These are phyloP conservation scores for Orestias chungarensis DNA, from an alignment of 2,797 vertebrate genomes.

Conservation along the genomic window DNA sequence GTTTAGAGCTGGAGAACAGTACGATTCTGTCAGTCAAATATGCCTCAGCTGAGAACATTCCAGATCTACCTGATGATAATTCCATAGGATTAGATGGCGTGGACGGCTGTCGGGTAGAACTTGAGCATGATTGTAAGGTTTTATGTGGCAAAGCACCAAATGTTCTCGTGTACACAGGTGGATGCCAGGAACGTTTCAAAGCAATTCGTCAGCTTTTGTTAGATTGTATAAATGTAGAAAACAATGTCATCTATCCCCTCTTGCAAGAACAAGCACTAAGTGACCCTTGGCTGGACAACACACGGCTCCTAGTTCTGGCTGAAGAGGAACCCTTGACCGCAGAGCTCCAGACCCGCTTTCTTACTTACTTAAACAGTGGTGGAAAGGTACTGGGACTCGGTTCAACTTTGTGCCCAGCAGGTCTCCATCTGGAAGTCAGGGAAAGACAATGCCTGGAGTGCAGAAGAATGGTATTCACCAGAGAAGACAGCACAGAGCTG, in stretches of 20 bases:
- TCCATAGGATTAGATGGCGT: slow-evolving; percentile 21
- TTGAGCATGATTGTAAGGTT: slow-evolving; percentile 13
- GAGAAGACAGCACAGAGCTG: slow-evolving; percentile 74
- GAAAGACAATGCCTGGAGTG: slow-evolving; percentile 53
- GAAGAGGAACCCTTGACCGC: slow-evolving; percentile 74
- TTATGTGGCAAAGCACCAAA: slow-evolving; percentile 83
- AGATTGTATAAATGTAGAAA: slow-evolving; percentile 83
- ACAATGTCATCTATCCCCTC: slow-evolving; percentile 86
- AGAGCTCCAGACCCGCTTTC: slow-evolving; percentile 78
- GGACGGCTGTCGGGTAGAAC: slow-evolving; percentile 36
- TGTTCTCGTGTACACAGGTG: slow-evolving; percentile 86
- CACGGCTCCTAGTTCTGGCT: slow-evolving; percentile 86
- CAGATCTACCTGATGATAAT: slow-evolving; percentile 83
- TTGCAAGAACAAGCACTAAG: slow-evolving; percentile 78
- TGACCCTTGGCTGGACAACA: slow-evolving; percentile 89
- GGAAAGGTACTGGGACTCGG: slow-evolving; percentile 87
- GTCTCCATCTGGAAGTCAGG: slow-evolving; percentile 73
- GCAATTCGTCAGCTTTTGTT: slow-evolving; percentile 74
- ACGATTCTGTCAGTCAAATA: slow-evolving; percentile 92
- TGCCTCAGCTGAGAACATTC: slow-evolving; percentile 89
- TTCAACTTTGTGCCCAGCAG: slow-evolving; percentile 81
- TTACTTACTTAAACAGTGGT: slow-evolving; percentile 84
- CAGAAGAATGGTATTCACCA: slow-evolving; percentile 81
- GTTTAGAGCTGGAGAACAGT: slow-evolving; percentile 90
- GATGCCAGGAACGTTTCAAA: slow-evolving; percentile 69